These are phyloP conservation scores for Artemia franciscana DNA, from an alignment of 1,140 invertebrate genomes.

Conservation along the genomic window DNA sequence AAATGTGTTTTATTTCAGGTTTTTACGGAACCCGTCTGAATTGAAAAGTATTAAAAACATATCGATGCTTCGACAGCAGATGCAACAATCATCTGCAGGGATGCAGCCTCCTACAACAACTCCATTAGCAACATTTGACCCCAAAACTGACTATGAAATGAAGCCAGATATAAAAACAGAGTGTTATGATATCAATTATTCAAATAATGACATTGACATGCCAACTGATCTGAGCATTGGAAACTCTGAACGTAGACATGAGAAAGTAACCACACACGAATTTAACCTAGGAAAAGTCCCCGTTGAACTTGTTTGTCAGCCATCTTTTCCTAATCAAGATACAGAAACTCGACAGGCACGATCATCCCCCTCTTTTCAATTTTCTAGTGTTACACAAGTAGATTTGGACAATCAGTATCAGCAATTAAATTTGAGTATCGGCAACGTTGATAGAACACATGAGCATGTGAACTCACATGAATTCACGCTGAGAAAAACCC, in stretches of 20 bases:
- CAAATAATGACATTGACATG: slow-evolving; percentile 15
- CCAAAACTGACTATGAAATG: slow-evolving; percentile 2
- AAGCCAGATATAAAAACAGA: neutral
- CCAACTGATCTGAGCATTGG: slow-evolving; percentile 20
- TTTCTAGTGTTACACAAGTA: neutral
- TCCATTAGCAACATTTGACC: slow-evolving; percentile 4
- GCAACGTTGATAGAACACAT: slow-evolving; percentile 8
- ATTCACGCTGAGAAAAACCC: neutral
- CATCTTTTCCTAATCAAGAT: neutral
- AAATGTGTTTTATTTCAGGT: too few species aligned
- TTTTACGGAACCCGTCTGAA: slow-evolving; percentile 65
- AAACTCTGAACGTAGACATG: slow-evolving; percentile 5
- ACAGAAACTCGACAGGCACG: too few species aligned
- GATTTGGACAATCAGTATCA: neutral
- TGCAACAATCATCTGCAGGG: slow-evolving; percentile 31
- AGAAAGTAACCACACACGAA: neutral
- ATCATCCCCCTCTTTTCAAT: neutral
- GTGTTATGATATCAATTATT: slow-evolving; percentile 11
- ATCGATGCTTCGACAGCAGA: slow-evolving; percentile 59
- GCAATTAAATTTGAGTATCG: slow-evolving; percentile 20
- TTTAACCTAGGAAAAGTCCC: neutral
- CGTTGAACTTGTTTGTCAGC: neutral
- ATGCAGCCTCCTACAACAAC: slow-evolving; percentile 8
- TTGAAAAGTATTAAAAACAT: slow-evolving; percentile 81
- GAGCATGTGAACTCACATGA: neutral